Percentiles rank a stretch among this genome's conserved stretches.
Conservation (phyloP, 2,888 invertebrate genomes). For the Leptothorax acervorum region DNA sequence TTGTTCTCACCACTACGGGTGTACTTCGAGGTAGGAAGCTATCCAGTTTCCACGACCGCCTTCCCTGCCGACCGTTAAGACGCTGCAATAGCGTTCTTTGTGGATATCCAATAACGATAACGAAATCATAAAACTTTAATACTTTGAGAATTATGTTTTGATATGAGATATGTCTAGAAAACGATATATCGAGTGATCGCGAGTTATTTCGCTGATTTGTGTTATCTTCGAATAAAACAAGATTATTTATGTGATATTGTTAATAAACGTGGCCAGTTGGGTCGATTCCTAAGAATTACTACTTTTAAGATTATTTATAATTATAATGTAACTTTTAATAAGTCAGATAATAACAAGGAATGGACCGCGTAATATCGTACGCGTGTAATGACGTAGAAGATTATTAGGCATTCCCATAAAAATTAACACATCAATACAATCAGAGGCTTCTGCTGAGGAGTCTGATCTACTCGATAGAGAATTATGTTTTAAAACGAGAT, state of each 20-base stretch:
- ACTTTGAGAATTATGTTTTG: neutral
- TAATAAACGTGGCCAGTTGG: too few species aligned
- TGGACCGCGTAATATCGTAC: neutral
- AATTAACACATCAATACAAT: too few species aligned
- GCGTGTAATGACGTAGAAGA: neutral
- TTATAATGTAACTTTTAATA: neutral
- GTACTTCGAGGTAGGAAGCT: slow-evolving; percentile 12
- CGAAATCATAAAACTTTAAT: neutral
- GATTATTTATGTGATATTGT: neutral
- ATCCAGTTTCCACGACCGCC: slow-evolving; percentile 37
- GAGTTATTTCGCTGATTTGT: neutral
- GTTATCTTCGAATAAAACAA: neutral
- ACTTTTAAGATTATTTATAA: neutral
- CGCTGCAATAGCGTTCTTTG: slow-evolving; percentile 32
- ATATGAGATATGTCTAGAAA: neutral
- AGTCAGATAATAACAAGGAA: neutral
- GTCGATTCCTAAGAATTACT: too few species aligned
- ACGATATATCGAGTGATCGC: neutral
- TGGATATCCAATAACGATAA: slow-evolving; percentile 9
- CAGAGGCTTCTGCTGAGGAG: too few species aligned
- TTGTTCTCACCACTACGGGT: slow-evolving; percentile 36
- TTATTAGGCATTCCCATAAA: too few species aligned
- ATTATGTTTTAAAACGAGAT: neutral
- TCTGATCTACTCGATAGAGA: neutral
- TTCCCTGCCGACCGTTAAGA: slow-evolving; percentile 43